A percentile compares a stretch with the other conserved stretches of the same genome.
Evolutionary conservation across 1,140 invertebrate species (phyloP).

Genomic region (Dysdera silvatica): DNA sequence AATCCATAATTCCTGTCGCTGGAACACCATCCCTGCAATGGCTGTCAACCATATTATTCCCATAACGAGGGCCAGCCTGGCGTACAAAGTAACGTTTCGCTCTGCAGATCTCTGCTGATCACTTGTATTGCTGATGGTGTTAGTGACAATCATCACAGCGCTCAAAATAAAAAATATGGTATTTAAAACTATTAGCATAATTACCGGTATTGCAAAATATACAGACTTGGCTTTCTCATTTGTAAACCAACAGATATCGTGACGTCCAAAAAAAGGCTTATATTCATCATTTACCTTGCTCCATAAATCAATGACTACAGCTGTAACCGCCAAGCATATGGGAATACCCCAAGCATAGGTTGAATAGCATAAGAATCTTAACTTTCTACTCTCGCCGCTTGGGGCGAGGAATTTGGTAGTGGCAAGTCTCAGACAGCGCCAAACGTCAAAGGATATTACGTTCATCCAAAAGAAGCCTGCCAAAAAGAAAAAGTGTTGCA

Average conservation of each 20-base stretch:
- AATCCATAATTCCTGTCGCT: slow-evolving; percentile 40
- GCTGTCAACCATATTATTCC: slow-evolving; percentile 51
- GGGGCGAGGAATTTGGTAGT: slow-evolving; percentile 48
- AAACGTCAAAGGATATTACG: slow-evolving; percentile 54
- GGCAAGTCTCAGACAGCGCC: slow-evolving; percentile 47
- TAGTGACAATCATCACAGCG: slow-evolving; percentile 46
- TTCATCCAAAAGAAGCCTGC: slow-evolving; percentile 55
- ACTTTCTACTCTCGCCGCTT: slow-evolving; percentile 38
- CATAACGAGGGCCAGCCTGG: slow-evolving; percentile 45
- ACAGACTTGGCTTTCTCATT: slow-evolving; percentile 47
- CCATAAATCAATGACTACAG: slow-evolving; percentile 46
- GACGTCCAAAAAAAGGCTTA: slow-evolving; percentile 46
- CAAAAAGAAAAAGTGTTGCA: slow-evolving; percentile 50
- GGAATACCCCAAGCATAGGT: slow-evolving; percentile 41
- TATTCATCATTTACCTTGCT: slow-evolving; percentile 37
- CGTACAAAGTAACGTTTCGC: slow-evolving; percentile 50
- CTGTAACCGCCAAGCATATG: slow-evolving; percentile 39
- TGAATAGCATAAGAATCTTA: slow-evolving; percentile 36
- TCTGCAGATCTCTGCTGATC: slow-evolving; percentile 24
- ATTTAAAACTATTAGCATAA: slow-evolving; percentile 47
- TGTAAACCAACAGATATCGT: slow-evolving; percentile 50
- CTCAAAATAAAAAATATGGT: slow-evolving; percentile 49
- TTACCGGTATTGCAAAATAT: slow-evolving; percentile 51
- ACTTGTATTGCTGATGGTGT: slow-evolving; percentile 33
- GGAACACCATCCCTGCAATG: slow-evolving; percentile 40